phyloP scores from a whole-genome alignment of 2,797 vertebrate genomes.

The Schizothorax lantsangensis region DNA sequence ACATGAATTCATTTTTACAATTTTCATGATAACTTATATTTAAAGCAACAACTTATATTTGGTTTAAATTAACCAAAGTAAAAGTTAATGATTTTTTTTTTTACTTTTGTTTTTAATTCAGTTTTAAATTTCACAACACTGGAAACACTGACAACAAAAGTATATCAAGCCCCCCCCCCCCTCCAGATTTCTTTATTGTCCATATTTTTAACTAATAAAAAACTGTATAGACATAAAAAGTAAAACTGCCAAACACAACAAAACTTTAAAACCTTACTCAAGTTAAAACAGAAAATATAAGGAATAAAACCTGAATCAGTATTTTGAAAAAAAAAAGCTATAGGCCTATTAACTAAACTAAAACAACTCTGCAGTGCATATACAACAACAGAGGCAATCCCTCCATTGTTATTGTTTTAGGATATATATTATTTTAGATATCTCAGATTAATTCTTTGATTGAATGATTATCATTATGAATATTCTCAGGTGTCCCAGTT shows the following conservation, averaged over 20 bases:
- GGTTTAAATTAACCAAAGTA: not conserved
- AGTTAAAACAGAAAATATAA: not conserved
- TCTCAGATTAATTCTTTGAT: not conserved
- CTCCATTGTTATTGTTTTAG: not conserved
- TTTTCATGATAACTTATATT: not conserved
- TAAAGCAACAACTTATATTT: not conserved
- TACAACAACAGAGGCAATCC: not conserved
- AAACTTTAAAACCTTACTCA: not conserved
- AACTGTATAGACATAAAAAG: not conserved
- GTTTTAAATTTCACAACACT: not conserved
- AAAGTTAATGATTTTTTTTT: not conserved
- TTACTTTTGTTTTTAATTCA: not conserved
- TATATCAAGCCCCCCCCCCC: no score
- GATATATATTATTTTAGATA: not conserved
- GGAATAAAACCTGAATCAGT: not conserved
- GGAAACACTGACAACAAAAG: not conserved
- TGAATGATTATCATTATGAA: not conserved
- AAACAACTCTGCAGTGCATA: no score
- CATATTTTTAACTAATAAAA: not conserved
- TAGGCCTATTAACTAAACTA: not conserved
- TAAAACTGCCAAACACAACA: no score
- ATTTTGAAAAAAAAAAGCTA: not conserved
- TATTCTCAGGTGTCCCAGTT: constrained; percentile 43
- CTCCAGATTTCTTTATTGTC: not conserved
- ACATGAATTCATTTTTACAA: not conserved